phyloP scores from a whole-genome alignment of 2,888 invertebrate species.

The Beris morrisii region DNA sequence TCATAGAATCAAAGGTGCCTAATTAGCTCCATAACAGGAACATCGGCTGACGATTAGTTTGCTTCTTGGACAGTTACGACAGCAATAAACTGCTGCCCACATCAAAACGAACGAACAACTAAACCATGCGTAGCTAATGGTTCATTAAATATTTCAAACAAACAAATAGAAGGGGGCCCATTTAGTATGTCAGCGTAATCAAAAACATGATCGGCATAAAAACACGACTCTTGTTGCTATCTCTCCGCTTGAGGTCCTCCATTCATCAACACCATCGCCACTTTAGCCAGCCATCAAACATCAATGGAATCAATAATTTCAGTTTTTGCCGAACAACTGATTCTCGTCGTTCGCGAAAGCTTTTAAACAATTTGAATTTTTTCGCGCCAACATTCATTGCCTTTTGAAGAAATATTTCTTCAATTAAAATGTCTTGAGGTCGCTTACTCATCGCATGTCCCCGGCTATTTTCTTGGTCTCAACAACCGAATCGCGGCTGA shows the following conservation, averaged over 20 bases:
- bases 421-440: no score
- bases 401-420: no score
- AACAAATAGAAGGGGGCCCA: conserved; percentile 15
- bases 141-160: not conserved
- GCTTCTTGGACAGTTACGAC: conserved; percentile 13
- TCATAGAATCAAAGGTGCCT: conserved; percentile 17
- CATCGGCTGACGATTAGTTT: conserved; percentile 22
- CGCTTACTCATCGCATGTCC: no score
- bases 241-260: conserved; percentile 14
- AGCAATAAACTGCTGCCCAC: conserved; percentile 13
- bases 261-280: conserved; percentile 11
- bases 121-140: conserved; percentile 16
- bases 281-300: not conserved
- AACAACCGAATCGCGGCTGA: no score
- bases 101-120: conserved; percentile 11
- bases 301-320: conserved; percentile 21
- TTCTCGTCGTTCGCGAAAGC: no score
- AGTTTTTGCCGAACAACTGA: no score
- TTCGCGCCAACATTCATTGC: no score
- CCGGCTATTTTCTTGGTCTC: no score
- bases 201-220: conserved; percentile 19
- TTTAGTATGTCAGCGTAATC: not conserved
- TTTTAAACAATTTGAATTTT: no score
- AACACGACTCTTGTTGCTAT: not conserved
- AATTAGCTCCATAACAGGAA: conserved; percentile 15